Conservation (phyloP, 2,888 invertebrate species). For the Sminthurides aquaticus region DNA sequence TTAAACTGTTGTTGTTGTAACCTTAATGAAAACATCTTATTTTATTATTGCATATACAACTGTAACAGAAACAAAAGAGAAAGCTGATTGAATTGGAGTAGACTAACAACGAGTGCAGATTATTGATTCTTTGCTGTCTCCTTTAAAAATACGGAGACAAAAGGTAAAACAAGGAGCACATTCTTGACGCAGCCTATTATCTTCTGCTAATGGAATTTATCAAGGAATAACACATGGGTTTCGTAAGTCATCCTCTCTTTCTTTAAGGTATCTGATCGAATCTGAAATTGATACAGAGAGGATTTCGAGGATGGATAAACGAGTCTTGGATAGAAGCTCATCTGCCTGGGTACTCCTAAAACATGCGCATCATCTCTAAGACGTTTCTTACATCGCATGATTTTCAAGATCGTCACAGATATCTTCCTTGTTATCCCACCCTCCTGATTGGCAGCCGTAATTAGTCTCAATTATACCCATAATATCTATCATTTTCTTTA, state of each 20-base stretch:
- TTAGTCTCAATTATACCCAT: slow-evolving; percentile 26
- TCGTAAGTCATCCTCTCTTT: slow-evolving; percentile 24
- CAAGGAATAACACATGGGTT: slow-evolving; percentile 13
- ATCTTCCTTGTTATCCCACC: not conserved
- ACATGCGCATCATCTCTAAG: not conserved
- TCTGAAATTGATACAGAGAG: not conserved
- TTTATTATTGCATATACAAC: too few relatives aligned
- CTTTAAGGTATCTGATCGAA: not conserved
- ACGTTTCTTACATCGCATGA: not conserved
- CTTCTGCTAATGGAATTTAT: slow-evolving; percentile 1
- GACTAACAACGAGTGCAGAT: too few relatives aligned
- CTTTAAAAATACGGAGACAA: too few relatives aligned
- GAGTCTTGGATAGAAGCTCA: too few relatives aligned
- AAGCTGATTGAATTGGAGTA: too few relatives aligned
- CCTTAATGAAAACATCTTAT: too few relatives aligned
- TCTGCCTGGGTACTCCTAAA: too few relatives aligned
- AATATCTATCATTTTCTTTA: not conserved
- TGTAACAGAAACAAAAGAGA: too few relatives aligned
- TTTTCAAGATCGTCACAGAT: not conserved
- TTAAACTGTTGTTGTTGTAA: too few relatives aligned
- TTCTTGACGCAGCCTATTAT: slow-evolving; percentile 5
- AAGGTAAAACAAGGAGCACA: slow-evolving; percentile 1
- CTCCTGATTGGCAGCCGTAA: slow-evolving; percentile 28
- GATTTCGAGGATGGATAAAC: too few relatives aligned
- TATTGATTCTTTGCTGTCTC: not conserved